Evolutionary conservation across 1,140 invertebrate species (phyloP).

Genomic region (Platorchestia sp.): DNA sequence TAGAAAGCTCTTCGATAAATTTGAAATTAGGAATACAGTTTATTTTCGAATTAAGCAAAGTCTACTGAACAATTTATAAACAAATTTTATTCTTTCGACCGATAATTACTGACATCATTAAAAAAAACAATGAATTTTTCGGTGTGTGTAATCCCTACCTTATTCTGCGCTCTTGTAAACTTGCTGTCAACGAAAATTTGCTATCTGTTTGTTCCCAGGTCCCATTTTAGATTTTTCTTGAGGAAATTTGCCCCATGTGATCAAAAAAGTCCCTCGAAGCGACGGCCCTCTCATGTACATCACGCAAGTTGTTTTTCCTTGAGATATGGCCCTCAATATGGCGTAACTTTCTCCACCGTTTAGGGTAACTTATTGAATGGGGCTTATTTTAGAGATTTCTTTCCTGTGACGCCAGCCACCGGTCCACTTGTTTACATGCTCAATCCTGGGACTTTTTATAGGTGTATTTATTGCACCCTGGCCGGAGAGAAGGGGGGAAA

Average conservation of each 20-base stretch:
- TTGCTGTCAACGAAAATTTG: neutral
- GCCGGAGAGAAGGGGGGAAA: neutral
- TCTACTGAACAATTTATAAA: neutral
- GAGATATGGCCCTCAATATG: slow-evolving; percentile 36
- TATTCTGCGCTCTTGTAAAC: neutral
- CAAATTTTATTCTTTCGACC: neutral
- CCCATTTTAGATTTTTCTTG: neutral
- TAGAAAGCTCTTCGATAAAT: neutral
- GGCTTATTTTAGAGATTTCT: slow-evolving; percentile 28
- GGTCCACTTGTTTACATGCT: slow-evolving; percentile 17
- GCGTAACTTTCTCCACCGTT: slow-evolving; percentile 41
- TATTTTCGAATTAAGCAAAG: neutral
- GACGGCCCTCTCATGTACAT: slow-evolving; percentile 8
- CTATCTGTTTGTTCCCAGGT: neutral
- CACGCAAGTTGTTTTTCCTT: slow-evolving; percentile 22
- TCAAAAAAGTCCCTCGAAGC: neutral
- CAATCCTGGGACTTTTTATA: slow-evolving; percentile 1
- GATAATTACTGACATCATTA: neutral
- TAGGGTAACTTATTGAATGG: slow-evolving; percentile 53
- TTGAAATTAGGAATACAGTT: neutral
- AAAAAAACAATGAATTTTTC: neutral
- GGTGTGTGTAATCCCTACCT: neutral
- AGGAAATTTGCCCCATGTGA: neutral
- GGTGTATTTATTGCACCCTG: neutral
- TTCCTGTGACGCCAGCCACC: neutral